Conservation (phyloP, 2,113 vertebrate species). For the Macquaria ambigua region DNA sequence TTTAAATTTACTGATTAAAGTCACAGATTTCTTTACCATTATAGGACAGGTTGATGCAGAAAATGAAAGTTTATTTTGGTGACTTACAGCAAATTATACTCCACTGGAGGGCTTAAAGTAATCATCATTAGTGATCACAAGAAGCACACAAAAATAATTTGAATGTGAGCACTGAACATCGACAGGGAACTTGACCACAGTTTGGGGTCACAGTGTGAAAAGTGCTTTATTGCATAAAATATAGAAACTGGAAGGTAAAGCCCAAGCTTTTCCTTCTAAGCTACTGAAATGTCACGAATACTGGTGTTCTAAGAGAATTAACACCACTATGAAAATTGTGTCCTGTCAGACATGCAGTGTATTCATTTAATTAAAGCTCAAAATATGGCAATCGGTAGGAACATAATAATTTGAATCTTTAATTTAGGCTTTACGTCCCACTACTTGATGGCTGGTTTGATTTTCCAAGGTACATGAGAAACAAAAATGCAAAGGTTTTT, state of each 20-base stretch:
- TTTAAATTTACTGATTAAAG: too few relatives aligned
- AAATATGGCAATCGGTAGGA: background rate
- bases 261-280: background rate
- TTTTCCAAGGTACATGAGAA: background rate
- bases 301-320: background rate
- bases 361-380: background rate
- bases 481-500: background rate
- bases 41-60: background rate
- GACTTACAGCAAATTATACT: background rate
- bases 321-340: background rate
- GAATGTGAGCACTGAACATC: background rate
- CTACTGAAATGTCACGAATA: background rate
- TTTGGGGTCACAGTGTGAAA: background rate
- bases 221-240: background rate
- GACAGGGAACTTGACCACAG: background rate
- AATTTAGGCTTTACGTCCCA: background rate
- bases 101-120: background rate
- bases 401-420: background rate
- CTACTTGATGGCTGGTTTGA: background rate
- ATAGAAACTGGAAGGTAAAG: background rate
- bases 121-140: background rate
- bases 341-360: background rate
- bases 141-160: background rate
- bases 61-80: too few relatives aligned
- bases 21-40: too few relatives aligned